A percentile compares a stretch with the other conserved stretches of the same genome.
Conservation (phyloP, 2,888 invertebrate species). For the Sclerodermus sp. region DNA sequence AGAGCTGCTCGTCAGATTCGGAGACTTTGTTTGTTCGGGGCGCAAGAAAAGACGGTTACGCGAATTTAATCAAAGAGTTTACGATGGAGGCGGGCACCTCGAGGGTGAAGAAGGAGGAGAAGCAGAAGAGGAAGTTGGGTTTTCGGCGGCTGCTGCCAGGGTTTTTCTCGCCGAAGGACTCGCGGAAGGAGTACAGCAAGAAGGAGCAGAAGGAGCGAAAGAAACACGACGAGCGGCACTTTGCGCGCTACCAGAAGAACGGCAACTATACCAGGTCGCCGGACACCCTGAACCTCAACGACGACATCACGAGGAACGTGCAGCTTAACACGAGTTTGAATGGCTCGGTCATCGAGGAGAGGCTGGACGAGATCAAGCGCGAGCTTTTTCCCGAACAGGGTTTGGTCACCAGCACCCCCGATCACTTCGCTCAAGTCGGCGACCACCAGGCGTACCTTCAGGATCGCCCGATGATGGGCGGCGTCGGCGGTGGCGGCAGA, state of each 20-base stretch:
- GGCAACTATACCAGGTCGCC: constrained; percentile 50
- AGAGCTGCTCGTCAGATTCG: neutral
- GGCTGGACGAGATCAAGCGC: constrained; percentile 48
- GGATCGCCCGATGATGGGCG: constrained; percentile 18
- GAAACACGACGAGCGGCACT: constrained; percentile 44
- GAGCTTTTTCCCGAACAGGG: constrained; percentile 47
- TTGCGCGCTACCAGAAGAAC: constrained; percentile 48
- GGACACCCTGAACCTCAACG: constrained; percentile 51
- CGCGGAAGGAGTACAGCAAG: constrained; percentile 37
- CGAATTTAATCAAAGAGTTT: constrained; percentile 44
- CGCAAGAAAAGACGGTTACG: constrained; percentile 43
- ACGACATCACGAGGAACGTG: constrained; percentile 50
- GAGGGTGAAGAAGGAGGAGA: constrained; percentile 56
- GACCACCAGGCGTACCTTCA: constrained; percentile 16
- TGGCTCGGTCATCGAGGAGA: constrained; percentile 47
- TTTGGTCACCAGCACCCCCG: constrained; percentile 46
- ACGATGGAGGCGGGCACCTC: constrained; percentile 43
- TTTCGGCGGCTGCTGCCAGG: constrained; percentile 46
- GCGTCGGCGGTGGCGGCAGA: constrained; percentile 19
- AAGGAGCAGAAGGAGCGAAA: constrained; percentile 43
- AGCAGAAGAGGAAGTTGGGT: constrained; percentile 45
- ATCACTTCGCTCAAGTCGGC: constrained; percentile 40
- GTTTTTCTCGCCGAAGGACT: constrained; percentile 50
- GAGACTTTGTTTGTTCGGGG: neutral
- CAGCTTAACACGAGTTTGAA: constrained; percentile 47